Evolutionary conservation across 2,888 invertebrate genomes (phyloP).

Genomic region (Diarsia mendica): DNA sequence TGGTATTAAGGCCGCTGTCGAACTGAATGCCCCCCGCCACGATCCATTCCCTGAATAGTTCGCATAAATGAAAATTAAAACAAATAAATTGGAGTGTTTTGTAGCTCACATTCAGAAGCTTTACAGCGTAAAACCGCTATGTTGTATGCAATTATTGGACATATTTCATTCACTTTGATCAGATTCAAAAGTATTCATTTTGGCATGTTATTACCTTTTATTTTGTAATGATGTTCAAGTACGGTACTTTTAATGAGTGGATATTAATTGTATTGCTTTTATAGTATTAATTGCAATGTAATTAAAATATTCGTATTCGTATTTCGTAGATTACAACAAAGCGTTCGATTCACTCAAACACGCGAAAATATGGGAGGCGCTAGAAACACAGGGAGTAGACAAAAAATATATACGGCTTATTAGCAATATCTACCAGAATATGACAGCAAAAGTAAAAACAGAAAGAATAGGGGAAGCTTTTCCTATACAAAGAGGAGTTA

Average conservation of each 20-base stretch:
- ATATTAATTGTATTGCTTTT: background rate
- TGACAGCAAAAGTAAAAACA: no score
- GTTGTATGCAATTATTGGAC: constrained; percentile 35
- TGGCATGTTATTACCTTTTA: constrained; percentile 12
- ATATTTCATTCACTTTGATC: constrained; percentile 47
- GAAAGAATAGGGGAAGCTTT: no score
- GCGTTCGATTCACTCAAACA: no score
- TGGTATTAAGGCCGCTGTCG: constrained; percentile 16
- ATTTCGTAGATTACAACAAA: no score
- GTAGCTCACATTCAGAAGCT: constrained; percentile 22
- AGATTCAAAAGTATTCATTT: constrained; percentile 27
- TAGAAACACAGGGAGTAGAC: no score
- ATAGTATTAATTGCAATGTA: no score
- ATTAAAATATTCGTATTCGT: no score
- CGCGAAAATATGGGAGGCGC: no score
- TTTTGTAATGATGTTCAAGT: background rate
- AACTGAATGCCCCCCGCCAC: constrained; percentile 1
- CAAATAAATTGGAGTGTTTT: constrained; percentile 28
- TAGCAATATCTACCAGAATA: no score
- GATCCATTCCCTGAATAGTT: constrained; percentile 31
- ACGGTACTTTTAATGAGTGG: background rate
- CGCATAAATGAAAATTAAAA: constrained; percentile 19
- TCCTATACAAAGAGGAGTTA: no score
- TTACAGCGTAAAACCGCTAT: constrained; percentile 29
- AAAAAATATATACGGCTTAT: no score